Evolutionary conservation across 2,113 vertebrate species (phyloP), one percentile per base, ranked within the genome.

Genomic region (Labeo rohita): DNA sequence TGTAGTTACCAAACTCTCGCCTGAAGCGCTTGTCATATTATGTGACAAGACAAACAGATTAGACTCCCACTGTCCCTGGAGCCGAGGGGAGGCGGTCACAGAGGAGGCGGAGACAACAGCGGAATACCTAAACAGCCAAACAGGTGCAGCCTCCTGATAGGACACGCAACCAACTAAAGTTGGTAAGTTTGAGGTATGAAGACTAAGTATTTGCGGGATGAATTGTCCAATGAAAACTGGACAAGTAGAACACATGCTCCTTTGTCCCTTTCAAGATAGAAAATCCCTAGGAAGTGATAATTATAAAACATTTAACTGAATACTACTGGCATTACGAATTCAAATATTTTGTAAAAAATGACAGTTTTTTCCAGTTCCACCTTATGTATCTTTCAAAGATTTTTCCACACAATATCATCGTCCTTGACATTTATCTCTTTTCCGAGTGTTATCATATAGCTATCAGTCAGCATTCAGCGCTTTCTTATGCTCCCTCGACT

Each of bases 21-120:
- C 87, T 82, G 59, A 74, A 93, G 87, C 77, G 11, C 88, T 85
- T 88, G 92, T 93, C 92, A 91, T 90, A 91, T 93, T 91, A 91
- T 92, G 89, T 89, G 89, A 92, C 90, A 91, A 92, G 93, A 93
- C 91, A 92, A 93, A 93, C 93, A 89, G 90, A 89, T 90, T 75
- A 75, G 47, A 68, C 88, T 87, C 86, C 43, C 23, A 50, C 49
- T 84, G 36, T 86, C 70, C 87, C 84, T 82, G 4, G 1, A 65
- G 34, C 74, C 28, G 21, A 50, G 80, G 86, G 83, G 73, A 9
- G 65, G 34, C 52, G 9, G 73, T 68, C 77, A 61, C 50, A 34
- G 86, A 50, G 49, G 45, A 68, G 34, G 34, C 34, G 11, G 63
- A 65, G 66, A 70, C 66, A 36, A 12, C 6, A 9, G 50, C 66